Conservation (phyloP, 1,140 invertebrate species). For the Papilio polytes region DNA sequence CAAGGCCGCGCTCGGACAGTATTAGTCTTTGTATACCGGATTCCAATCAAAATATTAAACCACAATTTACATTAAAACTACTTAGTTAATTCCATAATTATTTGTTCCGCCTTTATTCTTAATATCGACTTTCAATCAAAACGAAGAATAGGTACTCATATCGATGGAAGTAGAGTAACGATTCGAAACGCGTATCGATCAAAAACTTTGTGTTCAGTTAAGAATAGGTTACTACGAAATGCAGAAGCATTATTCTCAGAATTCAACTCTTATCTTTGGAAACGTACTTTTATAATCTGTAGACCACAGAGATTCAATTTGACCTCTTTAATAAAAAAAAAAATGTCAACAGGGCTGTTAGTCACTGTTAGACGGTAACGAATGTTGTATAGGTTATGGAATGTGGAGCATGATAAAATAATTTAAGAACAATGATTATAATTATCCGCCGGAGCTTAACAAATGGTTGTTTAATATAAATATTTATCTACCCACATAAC, state of each 20-base stretch:
- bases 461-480: slow-evolving; percentile 29
- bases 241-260: background rate
- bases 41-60: no score
- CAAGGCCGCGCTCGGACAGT: background rate
- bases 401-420: slow-evolving; percentile 24
- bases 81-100: no score
- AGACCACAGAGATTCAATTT: background rate
- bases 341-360: background rate
- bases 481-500: slow-evolving; percentile 24
- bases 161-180: background rate
- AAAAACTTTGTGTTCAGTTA: background rate
- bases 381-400: slow-evolving; percentile 23
- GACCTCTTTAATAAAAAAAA: background rate
- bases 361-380: slow-evolving; percentile 5
- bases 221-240: background rate
- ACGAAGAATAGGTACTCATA: no score
- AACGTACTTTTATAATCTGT: background rate
- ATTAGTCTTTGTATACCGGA: background rate
- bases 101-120: no score
- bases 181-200: background rate
- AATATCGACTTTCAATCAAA: no score
- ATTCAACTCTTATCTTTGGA: background rate
- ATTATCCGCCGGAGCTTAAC: slow-evolving; percentile 11
- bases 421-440: slow-evolving; percentile 30
- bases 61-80: no score